phyloP scores from a whole-genome alignment of 2,888 invertebrate species.

The Caenorhabditis sp. region DNA sequence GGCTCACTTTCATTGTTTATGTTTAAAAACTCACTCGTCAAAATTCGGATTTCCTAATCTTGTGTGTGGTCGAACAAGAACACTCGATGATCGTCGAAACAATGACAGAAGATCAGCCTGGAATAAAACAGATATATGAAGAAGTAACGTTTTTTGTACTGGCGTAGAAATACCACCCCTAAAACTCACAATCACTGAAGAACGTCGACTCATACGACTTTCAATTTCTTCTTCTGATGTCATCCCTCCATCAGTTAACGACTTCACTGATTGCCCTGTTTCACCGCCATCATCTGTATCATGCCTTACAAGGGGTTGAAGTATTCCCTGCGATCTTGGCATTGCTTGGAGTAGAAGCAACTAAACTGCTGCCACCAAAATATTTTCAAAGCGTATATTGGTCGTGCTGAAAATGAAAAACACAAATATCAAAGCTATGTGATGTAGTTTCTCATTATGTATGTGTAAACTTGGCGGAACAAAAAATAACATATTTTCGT shows the following conservation, averaged over 20 bases:
- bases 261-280: conserved; percentile 49
- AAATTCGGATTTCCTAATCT: conserved; percentile 39
- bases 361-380: background rate
- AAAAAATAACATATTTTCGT: too few species aligned
- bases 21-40: conserved; percentile 45
- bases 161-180: background rate
- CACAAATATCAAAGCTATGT: too few species aligned
- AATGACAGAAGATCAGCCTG: conserved; percentile 68
- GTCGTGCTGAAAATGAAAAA: too few species aligned
- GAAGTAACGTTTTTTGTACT: background rate
- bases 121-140: conserved; percentile 3
- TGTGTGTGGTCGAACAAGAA: conserved; percentile 51
- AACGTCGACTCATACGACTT: conserved; percentile 53
- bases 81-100: conserved; percentile 66
- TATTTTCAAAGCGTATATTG: background rate
- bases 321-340: conserved; percentile 28
- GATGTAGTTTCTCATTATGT: too few species aligned
- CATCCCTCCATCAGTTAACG: conserved; percentile 37
- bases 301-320: conserved; percentile 42
- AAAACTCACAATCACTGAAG: conserved; percentile 47
- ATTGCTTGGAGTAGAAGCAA: background rate
- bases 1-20: background rate
- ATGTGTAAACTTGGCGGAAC: too few species aligned
- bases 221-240: conserved; percentile 54
- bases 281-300: conserved; percentile 46